Percentiles rank a stretch among this genome's conserved stretches.
Evolutionary conservation across 2,888 invertebrate genomes (phyloP).

Genomic region (Clitarchus hookeri): DNA sequence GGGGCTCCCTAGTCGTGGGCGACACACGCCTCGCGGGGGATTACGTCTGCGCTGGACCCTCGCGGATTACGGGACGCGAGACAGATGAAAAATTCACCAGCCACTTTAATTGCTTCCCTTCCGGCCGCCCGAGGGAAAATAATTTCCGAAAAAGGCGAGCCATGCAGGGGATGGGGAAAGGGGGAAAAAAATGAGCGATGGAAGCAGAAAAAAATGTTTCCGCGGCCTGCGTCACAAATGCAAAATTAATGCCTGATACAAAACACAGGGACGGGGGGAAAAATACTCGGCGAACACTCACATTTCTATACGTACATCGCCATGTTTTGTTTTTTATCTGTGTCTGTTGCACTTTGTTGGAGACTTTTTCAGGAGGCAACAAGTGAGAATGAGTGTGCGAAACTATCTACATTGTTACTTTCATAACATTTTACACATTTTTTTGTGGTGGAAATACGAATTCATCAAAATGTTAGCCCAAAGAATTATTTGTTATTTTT

Average conservation of each 20-base stretch:
- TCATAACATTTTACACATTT: too few relatives aligned
- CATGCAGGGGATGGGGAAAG: neutral
- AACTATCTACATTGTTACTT: too few relatives aligned
- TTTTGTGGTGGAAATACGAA: too few relatives aligned
- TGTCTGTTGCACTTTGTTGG: neutral
- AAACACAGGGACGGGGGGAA: neutral
- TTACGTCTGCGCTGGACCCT: neutral
- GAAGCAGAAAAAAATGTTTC: neutral
- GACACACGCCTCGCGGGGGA: neutral
- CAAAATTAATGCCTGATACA: constrained; percentile 8
- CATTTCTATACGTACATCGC: constrained; percentile 5
- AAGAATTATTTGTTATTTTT: too few relatives aligned
- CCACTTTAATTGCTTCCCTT: constrained; percentile 8
- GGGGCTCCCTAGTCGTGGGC: neutral
- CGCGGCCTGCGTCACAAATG: constrained; percentile 14
- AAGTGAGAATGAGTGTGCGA: neutral
- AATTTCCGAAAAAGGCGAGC: constrained; percentile 2
- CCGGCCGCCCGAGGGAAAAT: neutral
- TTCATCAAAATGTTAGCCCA: too few relatives aligned
- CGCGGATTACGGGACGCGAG: neutral
- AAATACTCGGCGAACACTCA: neutral
- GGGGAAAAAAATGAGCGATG: neutral
- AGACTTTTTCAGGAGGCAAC: neutral
- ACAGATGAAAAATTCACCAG: constrained; percentile 14
- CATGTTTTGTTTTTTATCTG: neutral